Conservation (phyloP, 2,113 vertebrate genomes). For the Epinephelus cyanopodus region DNA sequence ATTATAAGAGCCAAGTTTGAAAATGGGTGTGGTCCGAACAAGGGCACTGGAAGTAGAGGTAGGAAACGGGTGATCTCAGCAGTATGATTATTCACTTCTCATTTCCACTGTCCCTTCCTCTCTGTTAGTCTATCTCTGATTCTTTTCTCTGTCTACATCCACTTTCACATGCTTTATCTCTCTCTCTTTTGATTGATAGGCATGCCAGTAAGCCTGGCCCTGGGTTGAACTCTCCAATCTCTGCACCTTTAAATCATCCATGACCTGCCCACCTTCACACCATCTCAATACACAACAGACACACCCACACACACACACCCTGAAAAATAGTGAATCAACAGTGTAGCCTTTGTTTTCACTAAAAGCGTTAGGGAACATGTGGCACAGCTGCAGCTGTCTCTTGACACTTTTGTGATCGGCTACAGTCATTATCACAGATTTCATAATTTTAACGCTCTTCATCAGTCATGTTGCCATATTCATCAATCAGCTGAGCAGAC, state of each 20-base stretch:
- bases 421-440: constrained; percentile 34
- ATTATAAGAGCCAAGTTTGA: too few relatives aligned
- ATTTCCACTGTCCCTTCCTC: not conserved
- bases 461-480: constrained; percentile 51
- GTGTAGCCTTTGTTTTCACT: constrained; percentile 1
- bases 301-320: not conserved
- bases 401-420: constrained; percentile 5
- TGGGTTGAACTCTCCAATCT: constrained; percentile 81
- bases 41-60: too few relatives aligned
- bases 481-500: constrained; percentile 69
- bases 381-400: not conserved
- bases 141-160: not conserved
- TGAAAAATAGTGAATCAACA: not conserved
- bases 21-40: too few relatives aligned
- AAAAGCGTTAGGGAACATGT: not conserved
- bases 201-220: constrained; percentile 74
- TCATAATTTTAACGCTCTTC: constrained; percentile 33
- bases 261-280: constrained; percentile 34
- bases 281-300: constrained; percentile 11
- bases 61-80: not conserved
- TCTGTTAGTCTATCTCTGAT: constrained; percentile 6
- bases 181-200: constrained; percentile 73
- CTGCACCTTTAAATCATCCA: constrained; percentile 80
- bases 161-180: not conserved
- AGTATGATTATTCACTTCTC: not conserved